Evolutionary conservation across 2,113 vertebrate genomes (phyloP).

Genomic region (Sinocyclocheilus rhinocerous): DNA sequence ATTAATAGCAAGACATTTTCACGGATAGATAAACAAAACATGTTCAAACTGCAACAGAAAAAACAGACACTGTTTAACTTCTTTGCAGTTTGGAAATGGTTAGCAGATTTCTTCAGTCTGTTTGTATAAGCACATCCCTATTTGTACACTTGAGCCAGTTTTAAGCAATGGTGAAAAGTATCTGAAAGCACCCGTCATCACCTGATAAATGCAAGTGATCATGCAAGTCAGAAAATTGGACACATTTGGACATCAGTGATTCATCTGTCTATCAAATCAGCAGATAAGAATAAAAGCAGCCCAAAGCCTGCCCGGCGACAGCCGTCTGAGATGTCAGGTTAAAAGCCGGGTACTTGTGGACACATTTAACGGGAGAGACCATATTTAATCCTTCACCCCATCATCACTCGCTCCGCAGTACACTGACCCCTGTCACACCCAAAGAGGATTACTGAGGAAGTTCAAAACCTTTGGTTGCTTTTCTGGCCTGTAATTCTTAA

Average conservation of each 20-base stretch:
- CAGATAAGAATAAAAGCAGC: conserved; percentile 61
- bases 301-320: conserved; percentile 53
- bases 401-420: conserved; percentile 59
- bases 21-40: background rate
- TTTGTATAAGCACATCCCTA: conserved; percentile 18
- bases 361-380: conserved; percentile 9
- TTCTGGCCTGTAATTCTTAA: conserved; percentile 53
- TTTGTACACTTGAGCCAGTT: background rate
- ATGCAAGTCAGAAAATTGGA: conserved; percentile 48
- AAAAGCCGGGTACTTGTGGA: background rate
- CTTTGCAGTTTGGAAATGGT: background rate
- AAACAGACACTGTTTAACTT: background rate
- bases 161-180: background rate
- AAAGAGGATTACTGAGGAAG: conserved; percentile 53
- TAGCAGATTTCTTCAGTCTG: background rate
- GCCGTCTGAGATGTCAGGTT: conserved; percentile 59
- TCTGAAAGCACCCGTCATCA: background rate
- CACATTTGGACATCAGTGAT: conserved; percentile 42
- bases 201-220: conserved; percentile 18
- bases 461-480: conserved; percentile 61
- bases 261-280: conserved; percentile 51
- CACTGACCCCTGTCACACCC: conserved; percentile 46
- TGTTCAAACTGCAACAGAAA: background rate
- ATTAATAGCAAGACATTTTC: background rate
- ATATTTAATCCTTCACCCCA: conserved; percentile 59